Conservation (phyloP, 2,888 invertebrate genomes). For the Linnaemya tessellans region DNA sequence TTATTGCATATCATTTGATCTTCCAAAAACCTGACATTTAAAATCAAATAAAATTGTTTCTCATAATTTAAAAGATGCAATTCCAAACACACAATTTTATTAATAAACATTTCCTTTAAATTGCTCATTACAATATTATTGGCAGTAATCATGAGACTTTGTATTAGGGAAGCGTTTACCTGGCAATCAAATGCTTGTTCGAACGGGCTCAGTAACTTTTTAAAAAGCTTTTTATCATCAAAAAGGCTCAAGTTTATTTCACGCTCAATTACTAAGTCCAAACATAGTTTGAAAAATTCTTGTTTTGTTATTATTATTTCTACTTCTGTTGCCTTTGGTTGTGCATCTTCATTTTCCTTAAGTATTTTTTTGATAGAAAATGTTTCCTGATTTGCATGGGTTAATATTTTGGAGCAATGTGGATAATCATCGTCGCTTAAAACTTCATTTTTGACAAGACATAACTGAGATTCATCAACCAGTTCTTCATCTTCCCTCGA, state of each 20-base stretch:
- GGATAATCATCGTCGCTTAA: constrained; percentile 20
- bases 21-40: constrained; percentile 30
- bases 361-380: neutral
- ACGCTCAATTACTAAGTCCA: constrained; percentile 32
- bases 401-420: neutral
- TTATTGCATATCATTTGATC: constrained; percentile 14
- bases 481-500: neutral
- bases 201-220: constrained; percentile 27
- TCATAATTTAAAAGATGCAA: constrained; percentile 4
- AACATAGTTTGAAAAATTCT: constrained; percentile 31
- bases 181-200: constrained; percentile 33
- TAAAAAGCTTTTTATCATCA: constrained; percentile 40
- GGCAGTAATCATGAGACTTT: constrained; percentile 1
- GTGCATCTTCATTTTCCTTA: neutral
- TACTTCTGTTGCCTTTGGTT: neutral
- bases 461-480: neutral
- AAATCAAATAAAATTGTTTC: constrained; percentile 1
- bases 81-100: constrained; percentile 47
- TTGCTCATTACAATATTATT: neutral
- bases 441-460: constrained; percentile 7
- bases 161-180: neutral
- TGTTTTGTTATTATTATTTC: constrained; percentile 19
- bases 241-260: constrained; percentile 36
- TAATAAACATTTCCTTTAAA: constrained; percentile 26
- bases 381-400: neutral